Base-by-base conservation (phyloP, 2,888 invertebrate genomes). In the Gastrophysa polygoni region DNA sequence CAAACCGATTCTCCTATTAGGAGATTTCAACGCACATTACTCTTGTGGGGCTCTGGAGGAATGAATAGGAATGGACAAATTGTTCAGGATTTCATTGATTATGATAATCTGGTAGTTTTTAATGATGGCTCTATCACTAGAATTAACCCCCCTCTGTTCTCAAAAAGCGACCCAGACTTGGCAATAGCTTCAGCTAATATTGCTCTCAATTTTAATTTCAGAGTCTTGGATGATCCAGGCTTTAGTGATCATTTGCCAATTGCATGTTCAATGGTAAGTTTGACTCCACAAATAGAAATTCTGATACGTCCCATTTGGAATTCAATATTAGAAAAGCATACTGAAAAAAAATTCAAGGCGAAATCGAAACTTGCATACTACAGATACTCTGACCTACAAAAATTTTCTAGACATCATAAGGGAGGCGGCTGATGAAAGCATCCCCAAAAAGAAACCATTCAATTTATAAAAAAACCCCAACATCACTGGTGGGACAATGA, bases 121-220 rank as follows among this genome's bases (percentile, higher is more conserved):
- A 49, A 49, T 49, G 29, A 49, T 49, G 49, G 49, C 7, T 24
- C 49, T 14, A n/a, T 7, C 14, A 24, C 49, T n/a, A 49, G 49
- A 49, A 24, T 49, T 11, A 49, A 20, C 14, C 28, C 49, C 2
- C 49, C 24, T 10, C 1, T 14, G 1, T 20, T 24, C 3, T n/a
- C 20, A 24, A 24, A 24, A 3, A 28, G 49, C 28, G 49, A 14
- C 11, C 21, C 24, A 8, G 49, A 49, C 28, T 24, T 49, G 8
- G 24, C 49, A 8, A 24, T 49, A 1, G 28, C 28, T 28, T 49
- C 49, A 6, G n/a, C n/a, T 2, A 49, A 49, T 11, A 49, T 49
- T 2, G 49, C 24, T 7, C 49, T 49, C 10, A 8, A 47, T 18
- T 47, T 47, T 47, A 47, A 47, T 47, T 47, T 47, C 7, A 1